Conservation (phyloP, 2,113 vertebrate species). For the Epinephelus moara region DNA sequence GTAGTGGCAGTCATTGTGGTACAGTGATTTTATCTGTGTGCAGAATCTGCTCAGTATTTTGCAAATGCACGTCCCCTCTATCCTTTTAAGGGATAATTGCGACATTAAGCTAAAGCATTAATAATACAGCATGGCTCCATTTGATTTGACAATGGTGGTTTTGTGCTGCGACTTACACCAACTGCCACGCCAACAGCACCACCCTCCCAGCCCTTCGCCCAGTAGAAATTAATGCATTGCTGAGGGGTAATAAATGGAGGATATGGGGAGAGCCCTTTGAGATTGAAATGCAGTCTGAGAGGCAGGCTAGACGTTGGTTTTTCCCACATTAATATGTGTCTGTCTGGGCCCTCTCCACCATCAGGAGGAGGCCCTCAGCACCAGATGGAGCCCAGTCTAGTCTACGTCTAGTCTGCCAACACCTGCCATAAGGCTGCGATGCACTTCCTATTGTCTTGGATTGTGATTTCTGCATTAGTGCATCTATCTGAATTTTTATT, state of each 20-base stretch:
- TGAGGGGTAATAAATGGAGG: constrained; percentile 81
- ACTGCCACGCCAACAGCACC: constrained; percentile 13
- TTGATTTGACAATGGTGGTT: constrained; percentile 22
- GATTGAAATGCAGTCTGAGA: constrained; percentile 84
- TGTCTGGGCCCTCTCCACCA: constrained; percentile 81
- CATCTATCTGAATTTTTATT: constrained; percentile 23
- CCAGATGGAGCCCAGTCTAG: constrained; percentile 87
- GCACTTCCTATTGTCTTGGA: constrained; percentile 72
- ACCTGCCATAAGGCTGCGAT: constrained; percentile 81
- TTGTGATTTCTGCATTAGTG: constrained; percentile 37
- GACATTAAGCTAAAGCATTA: constrained; percentile 19
- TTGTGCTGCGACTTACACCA: not conserved
- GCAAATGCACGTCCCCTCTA: not conserved
- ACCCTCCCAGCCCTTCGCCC: constrained; percentile 43
- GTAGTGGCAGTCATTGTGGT: not conserved
- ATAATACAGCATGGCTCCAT: constrained; percentile 33
- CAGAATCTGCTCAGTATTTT: not conserved
- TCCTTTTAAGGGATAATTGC: constrained; percentile 11
- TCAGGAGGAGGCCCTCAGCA: constrained; percentile 81
- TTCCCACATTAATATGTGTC: constrained; percentile 89
- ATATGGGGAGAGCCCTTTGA: constrained; percentile 79
- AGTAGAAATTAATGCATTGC: constrained; percentile 74
- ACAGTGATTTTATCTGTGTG: constrained; percentile 2
- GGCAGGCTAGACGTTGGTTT: constrained; percentile 77
- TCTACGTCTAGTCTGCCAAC: constrained; percentile 77